phyloP scores from a whole-genome alignment of 2,888 invertebrate genomes.

The Leucophora obtusa region DNA sequence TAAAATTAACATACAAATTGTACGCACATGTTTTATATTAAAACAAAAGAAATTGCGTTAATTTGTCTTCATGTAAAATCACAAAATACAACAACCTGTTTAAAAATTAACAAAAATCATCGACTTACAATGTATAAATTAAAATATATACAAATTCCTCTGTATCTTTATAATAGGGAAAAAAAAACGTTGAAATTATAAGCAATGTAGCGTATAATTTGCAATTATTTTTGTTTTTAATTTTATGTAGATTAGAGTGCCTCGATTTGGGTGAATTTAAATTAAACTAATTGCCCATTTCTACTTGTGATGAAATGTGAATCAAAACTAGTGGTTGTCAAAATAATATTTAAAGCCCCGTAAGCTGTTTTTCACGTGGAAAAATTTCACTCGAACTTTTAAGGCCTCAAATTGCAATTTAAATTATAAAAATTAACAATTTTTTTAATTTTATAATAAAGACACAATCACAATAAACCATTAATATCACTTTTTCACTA shows the following conservation, averaged over 20 bases:
- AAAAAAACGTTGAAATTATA: constrained; percentile 8
- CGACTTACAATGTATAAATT: neutral
- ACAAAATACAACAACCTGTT: neutral
- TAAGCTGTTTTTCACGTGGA: no score
- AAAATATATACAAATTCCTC: neutral
- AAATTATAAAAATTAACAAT: no score
- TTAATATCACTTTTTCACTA: no score
- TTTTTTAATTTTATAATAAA: no score
- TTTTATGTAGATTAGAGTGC: neutral
- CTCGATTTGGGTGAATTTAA: no score
- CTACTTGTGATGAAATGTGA: no score
- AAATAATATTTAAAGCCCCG: no score
- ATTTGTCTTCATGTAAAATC: neutral
- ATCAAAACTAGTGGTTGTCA: no score
- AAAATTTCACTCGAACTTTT: no score
- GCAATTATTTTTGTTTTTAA: constrained; percentile 20
- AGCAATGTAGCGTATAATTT: constrained; percentile 29
- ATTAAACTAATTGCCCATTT: no score
- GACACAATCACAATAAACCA: no score
- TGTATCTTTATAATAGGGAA: neutral
- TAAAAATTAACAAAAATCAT: neutral
- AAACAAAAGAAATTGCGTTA: neutral
- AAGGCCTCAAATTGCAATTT: no score
- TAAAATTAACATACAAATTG: neutral
- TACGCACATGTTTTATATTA: neutral